A percentile compares a stretch with the other conserved stretches of the same genome.
Conservation (phyloP, 2,888 invertebrate species). For the Agriopis marginaria region DNA sequence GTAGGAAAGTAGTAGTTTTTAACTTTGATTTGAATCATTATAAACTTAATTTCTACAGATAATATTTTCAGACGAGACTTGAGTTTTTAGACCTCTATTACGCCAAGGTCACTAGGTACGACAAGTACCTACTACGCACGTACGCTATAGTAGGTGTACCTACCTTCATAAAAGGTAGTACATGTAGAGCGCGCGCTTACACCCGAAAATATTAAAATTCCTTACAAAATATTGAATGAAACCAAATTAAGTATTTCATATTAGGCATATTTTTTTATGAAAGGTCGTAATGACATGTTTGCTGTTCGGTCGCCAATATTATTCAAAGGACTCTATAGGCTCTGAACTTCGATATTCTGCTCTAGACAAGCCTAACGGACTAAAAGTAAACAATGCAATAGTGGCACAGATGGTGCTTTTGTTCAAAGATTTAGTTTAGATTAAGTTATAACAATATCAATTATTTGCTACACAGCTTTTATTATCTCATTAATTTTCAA, state of each 20-base stretch:
- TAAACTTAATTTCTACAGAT: background rate
- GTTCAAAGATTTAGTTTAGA: no score
- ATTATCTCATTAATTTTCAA: no score
- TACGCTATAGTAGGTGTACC: no score
- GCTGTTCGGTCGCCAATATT: background rate
- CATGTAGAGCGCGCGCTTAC: background rate
- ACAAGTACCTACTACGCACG: no score
- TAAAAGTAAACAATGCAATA: no score
- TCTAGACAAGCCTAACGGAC: no score
- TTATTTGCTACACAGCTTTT: no score
- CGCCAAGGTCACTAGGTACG: background rate
- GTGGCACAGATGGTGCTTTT: no score
- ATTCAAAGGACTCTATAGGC: background rate
- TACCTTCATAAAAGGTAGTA: background rate
- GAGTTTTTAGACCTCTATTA: conserved; percentile 1
- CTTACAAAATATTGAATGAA: background rate
- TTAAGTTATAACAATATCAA: no score
- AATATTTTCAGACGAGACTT: background rate
- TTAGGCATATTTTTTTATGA: background rate
- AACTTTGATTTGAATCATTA: no score
- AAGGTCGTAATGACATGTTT: conserved; percentile 6
- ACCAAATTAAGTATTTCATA: background rate
- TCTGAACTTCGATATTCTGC: no score
- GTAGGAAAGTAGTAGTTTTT: no score
- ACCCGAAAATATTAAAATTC: conserved; percentile 2